A percentile compares a stretch with the other conserved stretches of the same genome.
Conservation (phyloP, 2,113 vertebrate genomes). For the Myodes glareolus region DNA sequence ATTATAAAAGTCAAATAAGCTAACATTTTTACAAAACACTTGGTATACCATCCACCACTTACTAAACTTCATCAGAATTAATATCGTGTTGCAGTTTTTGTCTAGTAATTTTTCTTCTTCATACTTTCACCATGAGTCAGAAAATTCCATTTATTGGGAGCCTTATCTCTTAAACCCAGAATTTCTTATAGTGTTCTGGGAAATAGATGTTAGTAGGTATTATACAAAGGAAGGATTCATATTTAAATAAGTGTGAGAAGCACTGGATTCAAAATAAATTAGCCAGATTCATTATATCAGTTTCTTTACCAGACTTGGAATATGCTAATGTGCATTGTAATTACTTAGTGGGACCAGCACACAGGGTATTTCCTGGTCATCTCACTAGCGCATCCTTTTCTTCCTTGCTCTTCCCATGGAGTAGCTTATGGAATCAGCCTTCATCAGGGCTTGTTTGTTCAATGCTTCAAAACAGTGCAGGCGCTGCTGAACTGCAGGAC, state of each 20-base stretch:
- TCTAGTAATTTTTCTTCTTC: slow-evolving; percentile 22
- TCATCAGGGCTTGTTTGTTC: background rate
- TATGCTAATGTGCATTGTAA: slow-evolving; percentile 6
- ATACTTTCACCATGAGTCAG: background rate
- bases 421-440: slow-evolving; percentile 3
- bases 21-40: background rate
- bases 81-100: background rate
- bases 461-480: background rate
- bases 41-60: background rate
- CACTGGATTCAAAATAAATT: slow-evolving; percentile 65
- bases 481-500: background rate
- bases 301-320: slow-evolving; percentile 31
- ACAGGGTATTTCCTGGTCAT: background rate
- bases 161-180: slow-evolving; percentile 62
- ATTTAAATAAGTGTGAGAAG: slow-evolving; percentile 62
- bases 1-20: slow-evolving; percentile 37
- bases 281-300: slow-evolving; percentile 50
- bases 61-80: background rate
- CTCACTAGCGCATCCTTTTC: background rate
- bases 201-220: slow-evolving; percentile 61
- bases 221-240: slow-evolving; percentile 58
- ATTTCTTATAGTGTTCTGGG: slow-evolving; percentile 53
- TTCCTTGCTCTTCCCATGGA: background rate
- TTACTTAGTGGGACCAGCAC: background rate
- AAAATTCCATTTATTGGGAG: slow-evolving; percentile 46